Conservation (phyloP, 2,113 vertebrate species). For the Nansenia antarctica region DNA sequence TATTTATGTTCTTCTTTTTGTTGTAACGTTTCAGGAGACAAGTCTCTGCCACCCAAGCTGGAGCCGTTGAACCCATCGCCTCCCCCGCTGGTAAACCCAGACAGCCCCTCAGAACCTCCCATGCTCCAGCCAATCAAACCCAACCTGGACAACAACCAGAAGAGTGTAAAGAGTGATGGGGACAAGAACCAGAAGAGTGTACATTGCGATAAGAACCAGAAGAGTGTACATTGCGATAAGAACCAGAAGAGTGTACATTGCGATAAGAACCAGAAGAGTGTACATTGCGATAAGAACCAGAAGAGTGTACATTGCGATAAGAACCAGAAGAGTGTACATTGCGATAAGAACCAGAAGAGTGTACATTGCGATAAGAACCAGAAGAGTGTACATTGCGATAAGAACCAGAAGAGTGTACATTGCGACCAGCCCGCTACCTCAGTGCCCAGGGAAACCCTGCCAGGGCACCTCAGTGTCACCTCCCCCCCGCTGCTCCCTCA, state of each 20-base stretch:
- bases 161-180: too few relatives aligned
- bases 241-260: constrained; percentile 84
- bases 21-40: constrained; percentile 87
- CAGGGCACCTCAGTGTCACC: constrained; percentile 84
- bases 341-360: constrained; percentile 82
- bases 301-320: constrained; percentile 85
- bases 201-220: constrained; percentile 81
- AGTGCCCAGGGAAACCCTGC: constrained; percentile 78
- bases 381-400: constrained; percentile 85
- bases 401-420: constrained; percentile 83
- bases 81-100: constrained; percentile 78
- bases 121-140: constrained; percentile 83
- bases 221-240: constrained; percentile 84
- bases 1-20: background rate
- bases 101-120: constrained; percentile 84
- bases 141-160: constrained; percentile 81
- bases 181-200: constrained; percentile 83
- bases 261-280: constrained; percentile 82
- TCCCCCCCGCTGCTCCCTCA: constrained; percentile 77
- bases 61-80: constrained; percentile 87
- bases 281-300: constrained; percentile 82
- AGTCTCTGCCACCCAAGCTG: constrained; percentile 81
- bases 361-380: constrained; percentile 82
- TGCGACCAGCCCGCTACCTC: constrained; percentile 85
- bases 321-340: constrained; percentile 83